A percentile compares a stretch with the other conserved stretches of the same genome.
Conservation (phyloP, 2,113 vertebrate species). For the Pituophis catenifer region DNA sequence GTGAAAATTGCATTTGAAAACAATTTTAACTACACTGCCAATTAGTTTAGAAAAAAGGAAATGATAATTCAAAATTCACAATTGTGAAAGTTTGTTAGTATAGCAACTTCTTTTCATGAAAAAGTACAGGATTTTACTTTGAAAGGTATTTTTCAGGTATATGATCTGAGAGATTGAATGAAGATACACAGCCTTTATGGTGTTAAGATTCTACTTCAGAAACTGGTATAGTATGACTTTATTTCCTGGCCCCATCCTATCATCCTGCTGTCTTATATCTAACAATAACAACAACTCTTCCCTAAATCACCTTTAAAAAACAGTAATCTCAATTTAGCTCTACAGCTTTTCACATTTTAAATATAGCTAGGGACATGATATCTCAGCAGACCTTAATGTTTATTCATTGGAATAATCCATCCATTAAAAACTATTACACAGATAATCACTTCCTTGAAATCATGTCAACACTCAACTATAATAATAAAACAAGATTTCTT, state of each 20-base stretch:
- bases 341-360: not conserved
- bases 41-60: not conserved
- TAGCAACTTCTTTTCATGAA: not conserved
- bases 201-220: not conserved
- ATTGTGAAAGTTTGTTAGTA: not conserved
- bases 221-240: not conserved
- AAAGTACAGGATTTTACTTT: not conserved
- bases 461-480: constrained; percentile 66
- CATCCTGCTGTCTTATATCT: not conserved
- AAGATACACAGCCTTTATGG: not conserved
- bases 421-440: constrained; percentile 57
- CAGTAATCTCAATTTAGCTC: not conserved
- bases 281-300: not conserved
- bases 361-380: not conserved
- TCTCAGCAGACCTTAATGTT: constrained; percentile 33
- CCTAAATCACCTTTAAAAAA: rapidly evolving
- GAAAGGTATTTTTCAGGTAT: not conserved
- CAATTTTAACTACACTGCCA: not conserved
- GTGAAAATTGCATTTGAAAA: not conserved
- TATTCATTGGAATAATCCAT: constrained; percentile 25
- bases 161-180: not conserved
- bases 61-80: not conserved
- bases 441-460: constrained; percentile 71
- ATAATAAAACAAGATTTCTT: constrained; percentile 70
- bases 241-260: rapidly evolving